A percentile compares a stretch with the other conserved stretches of the same genome.
These are phyloP conservation scores for Tinea trinotella DNA, from an alignment of 2,888 invertebrate species.

Conservation along the genomic window DNA sequence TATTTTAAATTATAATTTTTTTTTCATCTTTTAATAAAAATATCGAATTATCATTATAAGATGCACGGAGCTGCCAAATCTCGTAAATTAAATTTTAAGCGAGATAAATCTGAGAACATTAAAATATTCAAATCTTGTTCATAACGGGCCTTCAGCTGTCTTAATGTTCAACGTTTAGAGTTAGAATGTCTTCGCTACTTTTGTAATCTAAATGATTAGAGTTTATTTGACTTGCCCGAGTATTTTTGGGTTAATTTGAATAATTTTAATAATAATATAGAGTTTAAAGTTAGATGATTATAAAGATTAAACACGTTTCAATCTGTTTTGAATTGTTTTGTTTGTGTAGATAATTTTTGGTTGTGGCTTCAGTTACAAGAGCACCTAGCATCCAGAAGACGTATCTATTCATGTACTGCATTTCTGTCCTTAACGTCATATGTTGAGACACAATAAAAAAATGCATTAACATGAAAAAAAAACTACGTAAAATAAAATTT, in stretches of 20 bases:
- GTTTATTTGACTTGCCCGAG: conserved; percentile 26
- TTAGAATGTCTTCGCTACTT: conserved; percentile 16
- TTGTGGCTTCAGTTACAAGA: no score
- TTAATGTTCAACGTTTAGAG: conserved; percentile 28
- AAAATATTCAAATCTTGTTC: conserved; percentile 40
- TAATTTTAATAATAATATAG: not conserved
- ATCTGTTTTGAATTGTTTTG: no score
- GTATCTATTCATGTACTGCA: no score
- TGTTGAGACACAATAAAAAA: no score
- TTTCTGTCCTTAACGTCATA: no score
- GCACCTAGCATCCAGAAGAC: no score
- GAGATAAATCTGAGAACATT: conserved; percentile 31
- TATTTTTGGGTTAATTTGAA: conserved; percentile 18
- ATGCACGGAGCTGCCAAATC: conserved; percentile 25
- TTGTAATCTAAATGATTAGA: conserved; percentile 32
- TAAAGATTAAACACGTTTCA: no score
- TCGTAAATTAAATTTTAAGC: conserved; percentile 33
- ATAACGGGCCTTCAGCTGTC: conserved; percentile 27
- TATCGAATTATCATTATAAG: conserved; percentile 5
- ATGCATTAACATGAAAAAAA: no score
- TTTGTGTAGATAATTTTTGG: no score
- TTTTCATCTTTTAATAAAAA: not conserved
- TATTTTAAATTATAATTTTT: no score
- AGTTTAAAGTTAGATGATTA: no score
- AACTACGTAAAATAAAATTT: no score